Percentiles rank a stretch among this genome's conserved stretches.
Conservation (phyloP, 2,797 vertebrate species). For the Odontamblyopus rebecca region DNA sequence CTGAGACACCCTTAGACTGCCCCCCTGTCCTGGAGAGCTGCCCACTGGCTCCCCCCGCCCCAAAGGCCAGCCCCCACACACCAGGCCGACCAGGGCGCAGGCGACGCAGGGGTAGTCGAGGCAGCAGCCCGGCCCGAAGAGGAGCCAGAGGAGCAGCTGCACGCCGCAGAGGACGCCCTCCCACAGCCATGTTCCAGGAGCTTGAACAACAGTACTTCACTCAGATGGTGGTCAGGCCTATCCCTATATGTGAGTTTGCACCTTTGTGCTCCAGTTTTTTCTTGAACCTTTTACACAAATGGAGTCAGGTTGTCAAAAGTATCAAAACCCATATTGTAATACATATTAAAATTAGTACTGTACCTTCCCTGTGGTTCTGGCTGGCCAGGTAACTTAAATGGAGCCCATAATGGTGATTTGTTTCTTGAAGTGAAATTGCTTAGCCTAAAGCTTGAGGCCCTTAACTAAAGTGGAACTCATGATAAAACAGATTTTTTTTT, state of each 20-base stretch:
- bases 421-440: no score
- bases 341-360: no score
- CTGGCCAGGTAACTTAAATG: no score
- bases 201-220: constrained; percentile 92
- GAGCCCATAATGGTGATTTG: no score
- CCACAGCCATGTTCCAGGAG: constrained; percentile 88
- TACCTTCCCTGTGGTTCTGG: no score
- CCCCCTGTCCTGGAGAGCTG: constrained; percentile 51
- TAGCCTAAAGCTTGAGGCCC: no score
- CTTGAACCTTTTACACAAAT: neutral
- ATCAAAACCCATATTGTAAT: no score
- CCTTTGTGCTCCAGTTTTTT: neutral
- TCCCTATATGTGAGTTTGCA: constrained; percentile 83
- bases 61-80: constrained; percentile 49
- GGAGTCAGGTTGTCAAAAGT: no score
- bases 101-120: constrained; percentile 76
- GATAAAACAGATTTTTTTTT: no score
- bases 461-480: no score
- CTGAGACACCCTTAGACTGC: constrained; percentile 20
- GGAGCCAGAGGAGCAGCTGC: constrained; percentile 73
- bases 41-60: constrained; percentile 45
- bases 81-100: constrained; percentile 63
- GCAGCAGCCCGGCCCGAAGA: constrained; percentile 70
- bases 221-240: constrained; percentile 88
- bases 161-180: constrained; percentile 88